These are phyloP conservation scores for Falcunculus frontatus DNA, from an alignment of 2,113 vertebrate species.

Conservation along the genomic window DNA sequence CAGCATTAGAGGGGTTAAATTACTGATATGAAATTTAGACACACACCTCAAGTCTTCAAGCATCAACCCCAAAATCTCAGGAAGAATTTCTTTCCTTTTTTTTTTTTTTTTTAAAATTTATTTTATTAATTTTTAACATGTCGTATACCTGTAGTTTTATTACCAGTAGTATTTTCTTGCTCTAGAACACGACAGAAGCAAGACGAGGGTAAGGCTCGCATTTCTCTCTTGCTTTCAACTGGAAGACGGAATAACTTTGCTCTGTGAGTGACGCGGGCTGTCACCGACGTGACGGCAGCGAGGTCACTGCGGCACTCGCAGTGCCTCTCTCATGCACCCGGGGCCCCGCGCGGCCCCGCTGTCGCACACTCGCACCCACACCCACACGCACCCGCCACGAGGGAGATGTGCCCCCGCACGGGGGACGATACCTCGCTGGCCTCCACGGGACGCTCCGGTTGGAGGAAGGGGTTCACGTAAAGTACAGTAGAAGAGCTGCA, in stretches of 20 bases:
- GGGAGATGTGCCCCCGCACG: background rate
- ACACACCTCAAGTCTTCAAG: conserved; percentile 58
- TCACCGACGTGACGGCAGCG: background rate
- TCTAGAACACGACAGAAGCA: conserved; percentile 65
- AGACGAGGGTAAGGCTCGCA: conserved; percentile 51
- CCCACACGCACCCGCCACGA: background rate
- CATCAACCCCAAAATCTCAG: conserved; percentile 64
- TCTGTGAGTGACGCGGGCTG: background rate
- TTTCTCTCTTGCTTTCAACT: conserved; percentile 33
- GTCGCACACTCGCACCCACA: background rate
- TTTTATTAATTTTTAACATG: conserved; percentile 40
- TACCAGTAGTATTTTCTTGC: conserved; percentile 75
- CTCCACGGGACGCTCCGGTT: conserved; percentile 11
- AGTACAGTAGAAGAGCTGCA: conserved; percentile 74
- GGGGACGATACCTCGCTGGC: background rate
- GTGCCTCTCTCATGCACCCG: background rate
- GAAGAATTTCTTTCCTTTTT: background rate
- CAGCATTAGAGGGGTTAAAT: conserved; percentile 18
- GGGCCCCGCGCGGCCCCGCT: background rate
- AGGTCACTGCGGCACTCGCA: background rate
- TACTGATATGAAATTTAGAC: conserved; percentile 40
- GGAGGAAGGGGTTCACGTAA: conserved; percentile 52
- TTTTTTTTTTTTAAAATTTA: background rate
- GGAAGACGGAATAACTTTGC: conserved; percentile 62
- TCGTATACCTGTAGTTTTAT: conserved; percentile 46